Evolutionary conservation across 2,113 vertebrate genomes (phyloP), one percentile per base, ranked within the genome.

Genomic region (Orycteropus afer): DNA sequence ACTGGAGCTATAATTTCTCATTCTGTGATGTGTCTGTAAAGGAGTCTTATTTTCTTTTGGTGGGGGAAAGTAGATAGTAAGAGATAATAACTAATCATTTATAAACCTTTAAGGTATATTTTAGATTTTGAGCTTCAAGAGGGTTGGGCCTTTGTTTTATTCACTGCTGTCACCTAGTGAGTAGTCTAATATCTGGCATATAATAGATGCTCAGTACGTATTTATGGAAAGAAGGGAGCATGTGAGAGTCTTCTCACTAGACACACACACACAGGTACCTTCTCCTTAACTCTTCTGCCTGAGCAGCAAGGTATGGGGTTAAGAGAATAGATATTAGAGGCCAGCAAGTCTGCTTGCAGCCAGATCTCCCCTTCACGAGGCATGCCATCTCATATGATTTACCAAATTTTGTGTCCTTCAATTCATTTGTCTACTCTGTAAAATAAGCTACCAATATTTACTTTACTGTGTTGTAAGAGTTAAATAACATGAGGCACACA

Each of bases 11-110:
- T 53, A 80, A 37, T 34, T 96, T 93, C 67, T 95, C 45, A 83
- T 79, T 91, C 90, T 95, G 53, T 84, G 74, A 42, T 69, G 25
- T n/a, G 57, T 81, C 51, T 61, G 12, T 29, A 63, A 91, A 80
- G 59, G 71, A n/a, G 25, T n/a, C 51, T 80, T 91, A 34, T 34
- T 84, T 80, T 77, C 20, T 82, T 89, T 88, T 80, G 23, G 12
- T 77, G 45, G 25, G 20, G 34, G 14, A 55, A 14, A 13, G n/a
- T 65, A 59, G 49, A 76, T 42, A 49, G 42, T 7, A 55, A 93
- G 32, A 34, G 78, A 55, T 90, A 81, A 74, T 61, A 27, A 80
- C 23, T 20, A 59, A 69, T 81, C 23, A 49, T 49, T 69, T n/a
- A 40, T 27, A 88, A 82, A 67, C 61, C 22, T 67, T 63, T 63